Conservation (phyloP, 53 echinoderm and acorn worm genomes). For the Luidia sarsii region DNA sequence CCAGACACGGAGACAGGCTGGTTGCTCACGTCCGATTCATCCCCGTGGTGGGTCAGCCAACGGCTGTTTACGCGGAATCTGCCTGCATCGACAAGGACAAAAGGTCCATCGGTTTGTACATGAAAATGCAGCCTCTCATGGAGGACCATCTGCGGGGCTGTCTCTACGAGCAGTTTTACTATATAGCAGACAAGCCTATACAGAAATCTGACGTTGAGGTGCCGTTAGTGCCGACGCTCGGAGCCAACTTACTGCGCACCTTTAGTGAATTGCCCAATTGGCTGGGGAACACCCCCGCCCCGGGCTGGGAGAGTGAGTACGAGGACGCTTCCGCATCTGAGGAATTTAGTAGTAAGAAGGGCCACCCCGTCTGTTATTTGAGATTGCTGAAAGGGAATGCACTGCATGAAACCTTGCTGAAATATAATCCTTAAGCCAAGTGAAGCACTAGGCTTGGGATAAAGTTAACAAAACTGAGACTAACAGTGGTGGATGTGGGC, state of each 20-base stretch:
- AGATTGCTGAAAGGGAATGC: too few relatives aligned
- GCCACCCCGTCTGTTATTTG: too few relatives aligned
- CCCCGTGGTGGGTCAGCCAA: background rate
- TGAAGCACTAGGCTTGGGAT: too few relatives aligned
- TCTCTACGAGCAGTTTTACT: background rate
- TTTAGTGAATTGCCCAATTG: background rate
- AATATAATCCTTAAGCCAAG: too few relatives aligned
- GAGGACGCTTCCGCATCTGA: too few relatives aligned
- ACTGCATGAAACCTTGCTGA: too few relatives aligned
- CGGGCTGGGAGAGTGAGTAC: background rate
- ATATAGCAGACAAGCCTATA: background rate
- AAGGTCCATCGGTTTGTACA: background rate
- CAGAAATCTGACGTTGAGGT: background rate
- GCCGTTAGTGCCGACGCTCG: background rate
- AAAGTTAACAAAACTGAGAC: too few relatives aligned
- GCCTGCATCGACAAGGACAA: background rate
- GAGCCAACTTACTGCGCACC: background rate
- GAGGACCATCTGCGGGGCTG: background rate
- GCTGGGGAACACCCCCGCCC: background rate
- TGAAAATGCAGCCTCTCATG: background rate
- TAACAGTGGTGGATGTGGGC: too few relatives aligned
- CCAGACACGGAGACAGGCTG: background rate
- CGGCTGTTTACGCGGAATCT: background rate
- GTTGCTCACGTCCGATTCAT: background rate
- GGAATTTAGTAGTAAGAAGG: too few relatives aligned